phyloP scores from a whole-genome alignment of 1,140 invertebrate species.

The Thereuonema tuberculata region DNA sequence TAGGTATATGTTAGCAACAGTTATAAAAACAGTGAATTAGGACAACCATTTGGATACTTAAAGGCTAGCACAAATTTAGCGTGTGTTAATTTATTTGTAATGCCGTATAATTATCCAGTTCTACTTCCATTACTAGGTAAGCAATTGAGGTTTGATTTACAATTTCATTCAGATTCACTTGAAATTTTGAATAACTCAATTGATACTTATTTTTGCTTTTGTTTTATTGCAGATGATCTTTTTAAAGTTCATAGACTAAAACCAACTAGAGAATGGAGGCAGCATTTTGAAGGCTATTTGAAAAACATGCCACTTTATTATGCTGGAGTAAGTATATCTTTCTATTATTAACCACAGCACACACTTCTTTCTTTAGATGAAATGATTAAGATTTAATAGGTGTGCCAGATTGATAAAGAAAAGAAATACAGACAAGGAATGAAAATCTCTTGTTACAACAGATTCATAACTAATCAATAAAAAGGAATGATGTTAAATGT shows the following conservation, averaged over 20 bases:
- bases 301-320: conserved; percentile 94
- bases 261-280: conserved; percentile 74
- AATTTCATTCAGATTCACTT: background rate
- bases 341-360: too few relatives aligned
- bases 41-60: conserved; percentile 94
- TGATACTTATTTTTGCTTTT: background rate
- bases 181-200: background rate
- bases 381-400: too few relatives aligned
- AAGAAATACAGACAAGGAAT: too few relatives aligned
- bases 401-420: too few relatives aligned
- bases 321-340: conserved; percentile 51
- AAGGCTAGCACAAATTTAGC: conserved; percentile 89
- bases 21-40: conserved; percentile 70
- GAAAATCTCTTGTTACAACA: too few relatives aligned
- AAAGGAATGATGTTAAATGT: too few relatives aligned
- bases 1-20: conserved; percentile 83
- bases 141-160: too few relatives aligned
- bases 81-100: conserved; percentile 91
- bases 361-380: too few relatives aligned
- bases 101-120: conserved; percentile 98
- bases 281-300: conserved; percentile 84
- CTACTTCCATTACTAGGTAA: conserved; percentile 65
- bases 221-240: conserved; percentile 54
- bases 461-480: too few relatives aligned
- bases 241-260: conserved; percentile 81